Evolutionary conservation across 1,140 invertebrate species (phyloP).

Genomic region (Bombus polaris): DNA sequence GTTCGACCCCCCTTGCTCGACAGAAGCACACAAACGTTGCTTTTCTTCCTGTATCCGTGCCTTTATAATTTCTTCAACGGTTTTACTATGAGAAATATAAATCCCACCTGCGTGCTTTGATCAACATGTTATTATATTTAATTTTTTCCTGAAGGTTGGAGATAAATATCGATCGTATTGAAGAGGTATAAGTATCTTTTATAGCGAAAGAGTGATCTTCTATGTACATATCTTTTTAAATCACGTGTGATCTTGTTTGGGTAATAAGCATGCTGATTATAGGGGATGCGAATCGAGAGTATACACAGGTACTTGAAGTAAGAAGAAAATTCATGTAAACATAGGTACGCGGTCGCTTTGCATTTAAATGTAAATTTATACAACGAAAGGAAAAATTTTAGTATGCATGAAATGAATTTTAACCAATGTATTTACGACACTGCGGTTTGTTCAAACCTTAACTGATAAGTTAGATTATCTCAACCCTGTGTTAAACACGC

Average conservation of each 20-base stretch:
- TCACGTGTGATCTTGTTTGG: no score
- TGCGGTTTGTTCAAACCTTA: neutral
- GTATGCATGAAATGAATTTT: constrained; percentile 35
- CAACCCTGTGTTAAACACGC: neutral
- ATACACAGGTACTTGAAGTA: neutral
- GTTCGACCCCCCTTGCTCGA: neutral
- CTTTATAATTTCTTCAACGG: neutral
- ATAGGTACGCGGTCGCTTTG: constrained; percentile 9
- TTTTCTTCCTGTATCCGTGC: neutral
- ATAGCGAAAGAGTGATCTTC: no score
- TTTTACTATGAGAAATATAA: neutral
- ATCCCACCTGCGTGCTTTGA: neutral
- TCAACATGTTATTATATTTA: neutral
- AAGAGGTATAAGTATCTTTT: neutral
- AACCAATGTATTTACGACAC: constrained; percentile 9
- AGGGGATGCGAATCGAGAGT: neutral
- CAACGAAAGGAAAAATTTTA: constrained; percentile 16
- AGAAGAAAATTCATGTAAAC: constrained; percentile 14
- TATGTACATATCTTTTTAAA: no score
- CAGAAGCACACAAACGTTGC: neutral
- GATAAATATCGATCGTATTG: neutral
- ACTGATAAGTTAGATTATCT: neutral
- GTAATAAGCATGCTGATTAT: neutral
- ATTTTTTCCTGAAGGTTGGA: neutral
- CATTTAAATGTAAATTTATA: constrained; percentile 32